Conservation (phyloP, 1,140 invertebrate species). For the Zeugodacus cucurbitae region DNA sequence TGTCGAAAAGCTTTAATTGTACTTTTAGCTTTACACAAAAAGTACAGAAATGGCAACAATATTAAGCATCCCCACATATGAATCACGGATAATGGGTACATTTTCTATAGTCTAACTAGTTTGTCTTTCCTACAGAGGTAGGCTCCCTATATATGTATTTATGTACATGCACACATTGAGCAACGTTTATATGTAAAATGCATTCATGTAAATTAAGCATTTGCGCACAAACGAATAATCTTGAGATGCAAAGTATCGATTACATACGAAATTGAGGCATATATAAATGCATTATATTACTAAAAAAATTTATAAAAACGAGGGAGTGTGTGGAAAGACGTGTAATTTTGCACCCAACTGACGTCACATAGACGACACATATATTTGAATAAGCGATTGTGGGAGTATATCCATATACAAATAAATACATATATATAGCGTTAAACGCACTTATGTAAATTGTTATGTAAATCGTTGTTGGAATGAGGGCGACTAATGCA, state of each 20-base stretch:
- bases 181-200: not conserved
- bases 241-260: slow-evolving; percentile 40
- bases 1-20: too few species aligned
- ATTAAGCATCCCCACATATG: too few species aligned
- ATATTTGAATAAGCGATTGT: not conserved
- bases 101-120: too few species aligned
- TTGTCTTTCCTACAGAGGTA: too few species aligned
- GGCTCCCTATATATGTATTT: not conserved
- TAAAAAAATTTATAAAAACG: not conserved
- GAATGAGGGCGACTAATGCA: not conserved
- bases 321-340: not conserved
- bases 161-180: not conserved
- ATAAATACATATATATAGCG: not conserved
- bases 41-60: too few species aligned
- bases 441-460: not conserved
- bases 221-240: not conserved
- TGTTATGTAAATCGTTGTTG: not conserved
- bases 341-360: not conserved
- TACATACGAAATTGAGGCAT: slow-evolving; percentile 31
- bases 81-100: too few species aligned
- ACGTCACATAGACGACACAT: not conserved
- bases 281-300: slow-evolving; percentile 14
- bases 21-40: too few species aligned
- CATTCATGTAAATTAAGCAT: not conserved
- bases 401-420: not conserved